phyloP scores from a whole-genome alignment of 2,113 vertebrate genomes.

The Emydura subglobosa region DNA sequence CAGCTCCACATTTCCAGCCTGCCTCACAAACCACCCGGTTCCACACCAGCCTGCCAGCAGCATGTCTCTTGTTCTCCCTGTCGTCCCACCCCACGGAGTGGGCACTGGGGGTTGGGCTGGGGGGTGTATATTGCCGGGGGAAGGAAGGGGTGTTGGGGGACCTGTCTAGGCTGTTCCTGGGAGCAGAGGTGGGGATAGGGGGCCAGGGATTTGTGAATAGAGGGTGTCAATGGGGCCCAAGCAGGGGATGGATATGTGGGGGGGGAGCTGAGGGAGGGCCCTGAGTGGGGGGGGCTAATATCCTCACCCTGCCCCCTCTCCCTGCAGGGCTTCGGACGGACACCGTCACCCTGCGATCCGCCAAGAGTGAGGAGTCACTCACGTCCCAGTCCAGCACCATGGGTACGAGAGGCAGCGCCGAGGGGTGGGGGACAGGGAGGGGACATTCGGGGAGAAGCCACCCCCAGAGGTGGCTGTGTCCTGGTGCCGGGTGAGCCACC shows the following conservation, averaged over 20 bases:
- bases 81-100: not conserved
- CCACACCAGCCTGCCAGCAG: too few relatives aligned
- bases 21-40: too few relatives aligned
- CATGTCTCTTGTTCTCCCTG: not conserved
- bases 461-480: not conserved
- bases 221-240: not conserved
- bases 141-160: too few relatives aligned
- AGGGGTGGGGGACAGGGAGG: too few relatives aligned
- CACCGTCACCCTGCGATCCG: conserved; percentile 82
- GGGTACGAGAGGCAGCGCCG: conserved; percentile 56
- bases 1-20: too few relatives aligned
- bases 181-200: not conserved
- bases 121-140: not conserved
- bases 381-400: conserved; percentile 84
- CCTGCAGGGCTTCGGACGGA: conserved; percentile 73
- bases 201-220: not conserved
- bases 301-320: not conserved
- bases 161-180: not conserved
- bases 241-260: not conserved
- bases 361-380: conserved; percentile 86
- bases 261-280: too few relatives aligned
- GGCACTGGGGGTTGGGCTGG: not conserved
- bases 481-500: not conserved
- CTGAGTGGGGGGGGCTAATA: too few relatives aligned
- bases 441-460: not conserved